Percentiles rank a stretch among this genome's conserved stretches.
Evolutionary conservation across 64 coral and sea anemone species (phyloP).

Genomic region (Astreopora myriophthalma): DNA sequence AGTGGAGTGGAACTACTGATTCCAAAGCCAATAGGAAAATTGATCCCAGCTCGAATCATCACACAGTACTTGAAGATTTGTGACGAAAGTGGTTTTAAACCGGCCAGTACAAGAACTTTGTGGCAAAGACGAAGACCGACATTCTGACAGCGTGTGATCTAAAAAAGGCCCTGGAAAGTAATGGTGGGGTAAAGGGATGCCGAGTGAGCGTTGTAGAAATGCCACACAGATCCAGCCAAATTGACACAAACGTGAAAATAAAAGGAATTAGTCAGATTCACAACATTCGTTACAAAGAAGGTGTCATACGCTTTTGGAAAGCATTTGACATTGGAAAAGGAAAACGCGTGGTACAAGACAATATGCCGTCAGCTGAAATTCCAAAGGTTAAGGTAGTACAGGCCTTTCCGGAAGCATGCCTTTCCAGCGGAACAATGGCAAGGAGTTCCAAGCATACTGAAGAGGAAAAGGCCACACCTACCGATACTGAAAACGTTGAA

Average conservation of each 20-base stretch:
- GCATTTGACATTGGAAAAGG: slow-evolving; percentile 46
- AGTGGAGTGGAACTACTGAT: slow-evolving; percentile 55
- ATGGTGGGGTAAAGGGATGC: slow-evolving; percentile 30
- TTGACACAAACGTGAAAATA: slow-evolving; percentile 42
- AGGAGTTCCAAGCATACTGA: slow-evolving; percentile 17
- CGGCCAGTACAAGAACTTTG: slow-evolving; percentile 32
- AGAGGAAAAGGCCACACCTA: background rate
- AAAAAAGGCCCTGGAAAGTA: slow-evolving; percentile 37
- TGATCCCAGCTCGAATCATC: slow-evolving; percentile 60
- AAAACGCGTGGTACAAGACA: slow-evolving; percentile 23
- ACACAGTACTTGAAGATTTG: slow-evolving; percentile 48
- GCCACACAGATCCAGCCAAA: slow-evolving; percentile 16
- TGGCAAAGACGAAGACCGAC: slow-evolving; percentile 43
- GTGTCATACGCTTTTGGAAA: slow-evolving; percentile 45
- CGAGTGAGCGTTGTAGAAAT: slow-evolving; percentile 27
- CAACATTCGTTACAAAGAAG: slow-evolving; percentile 54
- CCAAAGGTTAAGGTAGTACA: background rate
- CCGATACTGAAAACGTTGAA: background rate
- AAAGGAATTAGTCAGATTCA: slow-evolving; percentile 60
- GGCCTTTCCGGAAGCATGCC: background rate
- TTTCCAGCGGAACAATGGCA: slow-evolving; percentile 29
- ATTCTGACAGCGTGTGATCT: slow-evolving; percentile 31
- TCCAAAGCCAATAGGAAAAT: slow-evolving; percentile 48
- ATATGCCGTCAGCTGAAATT: slow-evolving; percentile 33
- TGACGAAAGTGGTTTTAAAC: slow-evolving; percentile 51